These are phyloP conservation scores for Tortricodes alternella DNA, from an alignment of 2,888 invertebrate species.

Conservation along the genomic window DNA sequence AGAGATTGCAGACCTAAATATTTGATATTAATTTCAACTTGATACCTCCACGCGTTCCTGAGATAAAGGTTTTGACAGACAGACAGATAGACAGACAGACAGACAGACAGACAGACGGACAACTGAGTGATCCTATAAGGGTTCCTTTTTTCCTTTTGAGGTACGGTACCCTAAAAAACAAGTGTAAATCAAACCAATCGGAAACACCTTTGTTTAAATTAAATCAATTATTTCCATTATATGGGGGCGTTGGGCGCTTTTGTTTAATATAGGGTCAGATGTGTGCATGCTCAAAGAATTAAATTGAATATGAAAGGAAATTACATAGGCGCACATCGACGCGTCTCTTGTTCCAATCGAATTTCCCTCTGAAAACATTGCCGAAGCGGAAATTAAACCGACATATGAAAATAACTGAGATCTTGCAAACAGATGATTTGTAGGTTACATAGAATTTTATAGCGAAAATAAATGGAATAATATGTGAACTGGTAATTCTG, in stretches of 20 bases:
- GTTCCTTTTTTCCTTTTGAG: too few species aligned
- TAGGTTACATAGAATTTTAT: conserved; percentile 13
- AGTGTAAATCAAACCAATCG: conserved; percentile 35
- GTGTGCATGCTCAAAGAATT: conserved; percentile 68
- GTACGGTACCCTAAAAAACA: too few species aligned
- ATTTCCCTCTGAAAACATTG: conserved; percentile 75
- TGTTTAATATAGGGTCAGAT: conserved; percentile 50
- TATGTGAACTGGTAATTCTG: not conserved
- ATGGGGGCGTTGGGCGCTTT: conserved; percentile 44
- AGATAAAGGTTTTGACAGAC: too few species aligned
- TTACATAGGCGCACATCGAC: conserved; percentile 70
- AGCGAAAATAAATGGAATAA: conserved; percentile 9
- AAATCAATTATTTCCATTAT: conserved; percentile 53
- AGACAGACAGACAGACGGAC: too few species aligned
- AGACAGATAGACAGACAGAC: too few species aligned
- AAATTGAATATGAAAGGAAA: conserved; percentile 77
- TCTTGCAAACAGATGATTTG: conserved; percentile 51
- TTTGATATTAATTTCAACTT: too few species aligned
- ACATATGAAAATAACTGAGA: conserved; percentile 63
- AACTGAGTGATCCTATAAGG: too few species aligned
- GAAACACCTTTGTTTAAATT: conserved; percentile 42
- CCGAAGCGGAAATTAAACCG: conserved; percentile 75
- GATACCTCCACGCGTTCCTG: too few species aligned
- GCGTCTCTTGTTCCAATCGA: conserved; percentile 70
- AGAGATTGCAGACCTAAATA: too few species aligned